Conservation (phyloP, 2,888 invertebrate species). For the Heliconius aoede region DNA sequence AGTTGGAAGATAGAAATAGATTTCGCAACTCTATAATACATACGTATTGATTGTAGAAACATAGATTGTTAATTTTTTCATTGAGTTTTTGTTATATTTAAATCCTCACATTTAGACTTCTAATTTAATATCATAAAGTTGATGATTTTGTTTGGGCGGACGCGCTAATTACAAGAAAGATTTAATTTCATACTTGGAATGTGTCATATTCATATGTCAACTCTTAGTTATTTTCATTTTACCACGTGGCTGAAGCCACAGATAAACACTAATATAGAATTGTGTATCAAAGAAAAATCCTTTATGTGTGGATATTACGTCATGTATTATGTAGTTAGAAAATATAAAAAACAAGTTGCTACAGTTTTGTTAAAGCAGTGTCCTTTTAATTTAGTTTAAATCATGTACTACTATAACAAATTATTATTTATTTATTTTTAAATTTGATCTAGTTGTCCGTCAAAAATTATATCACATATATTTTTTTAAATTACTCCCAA, state of each 20-base stretch:
- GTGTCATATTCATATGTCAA: neutral
- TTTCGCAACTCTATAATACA: constrained; percentile 12
- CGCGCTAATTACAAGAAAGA: neutral
- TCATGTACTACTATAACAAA: neutral
- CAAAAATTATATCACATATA: constrained; percentile 1
- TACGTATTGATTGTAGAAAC: neutral
- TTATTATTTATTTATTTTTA: neutral
- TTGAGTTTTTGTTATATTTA: no score
- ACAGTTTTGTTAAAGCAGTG: neutral
- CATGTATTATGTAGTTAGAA: neutral
- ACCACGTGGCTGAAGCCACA: neutral
- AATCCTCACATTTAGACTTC: no score
- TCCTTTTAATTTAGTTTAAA: neutral
- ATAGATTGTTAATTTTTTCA: neutral
- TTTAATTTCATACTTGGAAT: neutral
- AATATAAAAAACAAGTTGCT: neutral
- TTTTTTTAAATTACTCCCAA: constrained; percentile 31
- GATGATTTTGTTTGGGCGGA: neutral
- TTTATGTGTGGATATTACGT: neutral
- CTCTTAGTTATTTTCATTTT: neutral
- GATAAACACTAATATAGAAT: neutral
- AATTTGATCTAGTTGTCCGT: neutral
- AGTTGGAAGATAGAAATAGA: constrained; percentile 19
- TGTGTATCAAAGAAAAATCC: neutral
- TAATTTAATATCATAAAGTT: neutral